Conservation (phyloP, 2,113 vertebrate species). For the Aldabrachelys gigantea region DNA sequence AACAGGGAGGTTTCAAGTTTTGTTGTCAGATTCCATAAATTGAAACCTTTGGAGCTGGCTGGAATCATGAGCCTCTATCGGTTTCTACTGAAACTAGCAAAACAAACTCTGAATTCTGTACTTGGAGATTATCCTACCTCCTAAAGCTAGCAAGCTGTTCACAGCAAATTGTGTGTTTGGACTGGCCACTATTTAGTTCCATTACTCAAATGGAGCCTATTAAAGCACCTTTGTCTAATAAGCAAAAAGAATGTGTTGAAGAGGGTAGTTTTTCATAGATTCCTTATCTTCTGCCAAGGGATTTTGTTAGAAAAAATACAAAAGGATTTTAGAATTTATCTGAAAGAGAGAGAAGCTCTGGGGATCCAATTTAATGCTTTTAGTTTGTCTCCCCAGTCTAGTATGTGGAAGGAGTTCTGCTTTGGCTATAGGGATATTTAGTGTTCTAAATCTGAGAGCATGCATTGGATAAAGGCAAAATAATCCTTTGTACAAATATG, state of each 20-base stretch:
- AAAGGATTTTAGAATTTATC: not conserved
- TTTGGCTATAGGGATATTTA: not conserved
- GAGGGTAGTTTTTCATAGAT: constrained; percentile 2
- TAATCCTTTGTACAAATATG: not conserved
- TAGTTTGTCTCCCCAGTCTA: not conserved
- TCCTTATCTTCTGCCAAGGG: not conserved
- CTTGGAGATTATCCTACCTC: not conserved
- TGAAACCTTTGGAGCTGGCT: not conserved
- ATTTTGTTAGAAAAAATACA: not conserved
- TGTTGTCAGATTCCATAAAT: not conserved
- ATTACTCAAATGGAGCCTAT: not conserved
- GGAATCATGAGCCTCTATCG: not conserved
- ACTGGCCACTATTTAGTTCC: not conserved
- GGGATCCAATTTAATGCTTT: constrained; percentile 11
- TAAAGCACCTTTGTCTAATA: not conserved
- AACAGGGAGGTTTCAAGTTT: not conserved
- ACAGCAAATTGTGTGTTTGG: not conserved
- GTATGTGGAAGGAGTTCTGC: not conserved
- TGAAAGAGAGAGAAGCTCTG: not conserved
- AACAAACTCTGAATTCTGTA: not conserved
- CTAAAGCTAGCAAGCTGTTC: not conserved
- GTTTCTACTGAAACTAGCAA: not conserved
- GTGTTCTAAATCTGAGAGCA: not conserved
- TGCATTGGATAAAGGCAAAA: not conserved
- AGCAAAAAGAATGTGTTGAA: not conserved